phyloP scores from a whole-genome alignment of 2,888 invertebrate species.

The Agapetus fuscipes region DNA sequence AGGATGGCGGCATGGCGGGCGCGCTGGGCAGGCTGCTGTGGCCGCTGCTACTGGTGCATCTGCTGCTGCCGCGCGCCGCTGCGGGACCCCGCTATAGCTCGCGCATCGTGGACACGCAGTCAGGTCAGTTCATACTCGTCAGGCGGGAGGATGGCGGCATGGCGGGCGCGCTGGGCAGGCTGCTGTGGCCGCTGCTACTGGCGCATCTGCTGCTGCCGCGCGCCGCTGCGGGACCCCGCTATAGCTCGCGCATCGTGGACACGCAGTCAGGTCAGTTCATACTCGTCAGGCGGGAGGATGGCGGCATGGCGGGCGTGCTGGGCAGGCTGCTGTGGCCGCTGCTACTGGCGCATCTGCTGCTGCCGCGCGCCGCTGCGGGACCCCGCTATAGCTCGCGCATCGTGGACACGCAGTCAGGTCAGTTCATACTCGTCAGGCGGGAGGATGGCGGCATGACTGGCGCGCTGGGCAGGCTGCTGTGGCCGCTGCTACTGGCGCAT shows the following conservation, averaged over 20 bases:
- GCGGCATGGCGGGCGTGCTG: no score
- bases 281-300: no score
- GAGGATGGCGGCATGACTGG: slow-evolving; percentile 21
- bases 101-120: slow-evolving; percentile 73
- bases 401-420: slow-evolving; percentile 69
- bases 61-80: slow-evolving; percentile 24
- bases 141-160: slow-evolving; percentile 22
- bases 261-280: slow-evolving; percentile 57
- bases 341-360: no score
- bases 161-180: slow-evolving; percentile 19
- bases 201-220: slow-evolving; percentile 24
- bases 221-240: slow-evolving; percentile 9
- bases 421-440: no score
- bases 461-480: slow-evolving; percentile 18
- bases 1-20: slow-evolving; percentile 22
- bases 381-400: slow-evolving; percentile 69
- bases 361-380: no score
- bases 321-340: no score
- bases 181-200: slow-evolving; percentile 27
- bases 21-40: slow-evolving; percentile 19
- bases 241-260: slow-evolving; percentile 67
- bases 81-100: slow-evolving; percentile 34
- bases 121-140: slow-evolving; percentile 48
- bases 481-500: no score
- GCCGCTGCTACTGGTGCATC: slow-evolving; percentile 27